Percentiles rank a stretch among this genome's conserved stretches.
These are phyloP conservation scores for Ascidia mentula DNA, from an alignment of 23 tunicate genomes.

Conservation along the genomic window DNA sequence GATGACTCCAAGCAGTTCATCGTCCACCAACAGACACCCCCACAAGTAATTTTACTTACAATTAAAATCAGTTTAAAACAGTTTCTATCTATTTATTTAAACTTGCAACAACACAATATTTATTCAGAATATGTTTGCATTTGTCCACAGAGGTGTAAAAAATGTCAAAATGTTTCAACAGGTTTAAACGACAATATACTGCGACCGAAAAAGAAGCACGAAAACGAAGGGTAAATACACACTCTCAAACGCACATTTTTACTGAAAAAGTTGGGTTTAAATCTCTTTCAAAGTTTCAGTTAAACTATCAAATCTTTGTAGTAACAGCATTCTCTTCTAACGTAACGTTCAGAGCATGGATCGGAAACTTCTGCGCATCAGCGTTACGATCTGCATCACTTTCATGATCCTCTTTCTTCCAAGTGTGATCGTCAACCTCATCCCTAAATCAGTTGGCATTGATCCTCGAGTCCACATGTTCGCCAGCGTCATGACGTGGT, in stretches of 20 bases:
- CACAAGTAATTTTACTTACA: too few relatives aligned
- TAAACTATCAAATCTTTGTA: too few relatives aligned
- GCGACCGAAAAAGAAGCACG: constrained; percentile 29
- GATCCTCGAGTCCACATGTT: constrained; percentile 68
- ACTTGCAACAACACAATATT: neutral
- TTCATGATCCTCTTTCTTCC: constrained; percentile 82
- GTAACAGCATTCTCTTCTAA: too few relatives aligned
- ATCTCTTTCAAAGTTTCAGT: too few relatives aligned
- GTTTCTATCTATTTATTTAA: too few relatives aligned
- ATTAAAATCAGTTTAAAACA: too few relatives aligned
- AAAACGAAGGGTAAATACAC: constrained; percentile 28
- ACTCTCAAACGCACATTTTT: too few relatives aligned
- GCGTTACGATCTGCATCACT: constrained; percentile 60
- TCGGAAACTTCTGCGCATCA: constrained; percentile 49
- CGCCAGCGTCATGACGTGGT: constrained; percentile 87
- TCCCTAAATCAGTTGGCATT: constrained; percentile 9
- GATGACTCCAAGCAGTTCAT: neutral
- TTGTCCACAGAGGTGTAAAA: neutral
- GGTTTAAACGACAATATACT: constrained; percentile 11
- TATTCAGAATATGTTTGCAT: neutral
- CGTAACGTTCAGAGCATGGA: constrained; percentile 42
- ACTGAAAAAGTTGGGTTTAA: too few relatives aligned
- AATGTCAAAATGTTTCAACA: neutral
- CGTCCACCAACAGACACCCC: neutral
- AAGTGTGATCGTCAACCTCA: constrained; percentile 63